Evolutionary conservation across 2,888 invertebrate species (phyloP).

Genomic region (Eumacrocentrus americanus): DNA sequence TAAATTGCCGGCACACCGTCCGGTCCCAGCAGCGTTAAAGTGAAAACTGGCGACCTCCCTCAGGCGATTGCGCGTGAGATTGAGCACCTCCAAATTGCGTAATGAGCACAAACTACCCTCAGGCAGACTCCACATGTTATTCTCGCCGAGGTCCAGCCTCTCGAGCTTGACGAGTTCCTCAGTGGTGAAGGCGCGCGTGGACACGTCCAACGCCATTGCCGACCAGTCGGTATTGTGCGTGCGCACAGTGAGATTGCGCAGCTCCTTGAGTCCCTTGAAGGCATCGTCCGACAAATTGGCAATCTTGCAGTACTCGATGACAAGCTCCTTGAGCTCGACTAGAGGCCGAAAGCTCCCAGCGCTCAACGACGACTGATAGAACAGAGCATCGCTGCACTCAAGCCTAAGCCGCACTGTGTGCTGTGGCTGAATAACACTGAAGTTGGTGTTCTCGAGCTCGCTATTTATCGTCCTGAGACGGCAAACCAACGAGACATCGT

Average conservation of each 20-base stretch:
- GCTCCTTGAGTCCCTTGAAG: constrained; percentile 78
- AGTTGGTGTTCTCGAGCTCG: constrained; percentile 81
- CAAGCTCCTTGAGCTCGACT: constrained; percentile 76
- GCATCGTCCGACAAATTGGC: constrained; percentile 81
- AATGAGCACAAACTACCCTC: constrained; percentile 79
- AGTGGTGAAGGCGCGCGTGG: constrained; percentile 72
- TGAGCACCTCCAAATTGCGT: constrained; percentile 75
- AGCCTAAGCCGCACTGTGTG: constrained; percentile 77
- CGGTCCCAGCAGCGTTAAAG: constrained; percentile 67
- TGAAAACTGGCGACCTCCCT: constrained; percentile 77
- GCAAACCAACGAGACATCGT: constrained; percentile 75
- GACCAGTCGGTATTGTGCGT: constrained; percentile 87
- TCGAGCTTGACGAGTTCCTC: constrained; percentile 76
- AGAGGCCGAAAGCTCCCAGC: constrained; percentile 79
- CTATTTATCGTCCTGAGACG: constrained; percentile 79
- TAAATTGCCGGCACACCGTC: constrained; percentile 74
- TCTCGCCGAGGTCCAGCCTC: constrained; percentile 77
- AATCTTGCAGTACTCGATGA: constrained; percentile 83
- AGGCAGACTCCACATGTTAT: constrained; percentile 81
- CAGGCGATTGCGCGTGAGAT: constrained; percentile 80
- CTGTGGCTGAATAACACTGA: constrained; percentile 82
- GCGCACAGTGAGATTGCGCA: constrained; percentile 79
- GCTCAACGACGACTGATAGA: constrained; percentile 79
- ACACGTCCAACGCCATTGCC: constrained; percentile 78
- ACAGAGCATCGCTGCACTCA: constrained; percentile 80